phyloP scores from a whole-genome alignment of 2,113 vertebrate species.

The Hyperopisus bebe region DNA sequence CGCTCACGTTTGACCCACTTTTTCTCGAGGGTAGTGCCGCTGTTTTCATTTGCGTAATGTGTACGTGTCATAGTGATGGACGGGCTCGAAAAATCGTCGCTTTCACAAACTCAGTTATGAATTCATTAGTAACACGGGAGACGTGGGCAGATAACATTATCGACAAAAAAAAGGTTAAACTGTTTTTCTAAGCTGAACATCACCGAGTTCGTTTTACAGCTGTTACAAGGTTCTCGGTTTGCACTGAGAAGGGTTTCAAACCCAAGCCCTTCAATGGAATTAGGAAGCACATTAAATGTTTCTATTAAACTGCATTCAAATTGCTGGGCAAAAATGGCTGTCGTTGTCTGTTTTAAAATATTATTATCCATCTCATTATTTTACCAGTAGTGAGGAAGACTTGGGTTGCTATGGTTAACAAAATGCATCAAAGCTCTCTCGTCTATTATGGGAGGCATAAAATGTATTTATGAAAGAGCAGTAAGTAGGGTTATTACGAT shows the following conservation, averaged over 20 bases:
- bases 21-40: not conserved
- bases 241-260: not conserved
- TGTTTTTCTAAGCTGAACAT: not conserved
- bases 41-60: slow-evolving; percentile 3
- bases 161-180: not conserved
- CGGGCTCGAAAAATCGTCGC: not conserved
- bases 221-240: not conserved
- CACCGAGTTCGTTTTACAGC: not conserved
- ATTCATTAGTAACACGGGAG: not conserved
- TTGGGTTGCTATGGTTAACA: not conserved
- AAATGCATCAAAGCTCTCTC: not conserved
- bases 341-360: not conserved
- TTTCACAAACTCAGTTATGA: not conserved
- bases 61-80: not conserved
- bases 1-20: not conserved
- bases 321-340: not conserved
- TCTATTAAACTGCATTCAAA: not conserved
- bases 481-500: not conserved
- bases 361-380: not conserved
- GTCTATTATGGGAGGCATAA: not conserved
- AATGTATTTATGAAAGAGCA: not conserved
- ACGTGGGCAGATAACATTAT: not conserved
- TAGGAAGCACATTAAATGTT: not conserved
- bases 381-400: not conserved
- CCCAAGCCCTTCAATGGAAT: not conserved